These are phyloP conservation scores for Ctenopoma multispine DNA, from an alignment of 2,797 vertebrate species.

Conservation along the genomic window DNA sequence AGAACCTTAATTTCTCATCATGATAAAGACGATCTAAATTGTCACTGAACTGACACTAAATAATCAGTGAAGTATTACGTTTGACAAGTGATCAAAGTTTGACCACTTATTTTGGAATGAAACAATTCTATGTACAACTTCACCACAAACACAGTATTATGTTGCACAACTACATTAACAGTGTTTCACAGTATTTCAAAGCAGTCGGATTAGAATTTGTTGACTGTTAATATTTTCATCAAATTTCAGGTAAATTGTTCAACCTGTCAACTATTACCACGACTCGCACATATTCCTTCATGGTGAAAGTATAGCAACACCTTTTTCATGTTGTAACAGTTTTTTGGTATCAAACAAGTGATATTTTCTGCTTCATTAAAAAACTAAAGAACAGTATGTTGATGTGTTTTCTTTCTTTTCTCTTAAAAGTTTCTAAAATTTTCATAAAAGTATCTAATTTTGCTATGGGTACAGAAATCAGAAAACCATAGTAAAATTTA, in stretches of 20 bases:
- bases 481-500: neutral
- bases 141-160: conserved; percentile 44
- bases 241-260: conserved; percentile 40
- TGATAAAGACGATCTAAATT: neutral
- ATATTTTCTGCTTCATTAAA: conserved; percentile 77
- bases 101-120: conserved; percentile 26
- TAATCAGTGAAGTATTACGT: neutral
- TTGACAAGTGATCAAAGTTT: neutral
- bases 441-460: neutral
- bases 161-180: conserved; percentile 34
- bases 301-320: conserved; percentile 65
- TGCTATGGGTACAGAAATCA: neutral
- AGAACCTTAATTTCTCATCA: neutral
- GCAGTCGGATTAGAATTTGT: conserved; percentile 24
- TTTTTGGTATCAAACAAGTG: conserved; percentile 72
- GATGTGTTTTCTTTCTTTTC: neutral
- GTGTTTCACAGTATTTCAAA: conserved; percentile 37
- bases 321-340: conserved; percentile 66
- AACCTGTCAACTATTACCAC: conserved; percentile 37
- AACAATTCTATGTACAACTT: conserved; percentile 28
- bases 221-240: conserved; percentile 30
- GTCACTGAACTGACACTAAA: neutral
- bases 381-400: conserved; percentile 31
- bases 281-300: conserved; percentile 57
- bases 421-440: neutral